Evolutionary conservation across 2,797 vertebrate genomes (phyloP), one percentile per base, ranked within the genome.

Genomic region (Petrocephalus sullivani): DNA sequence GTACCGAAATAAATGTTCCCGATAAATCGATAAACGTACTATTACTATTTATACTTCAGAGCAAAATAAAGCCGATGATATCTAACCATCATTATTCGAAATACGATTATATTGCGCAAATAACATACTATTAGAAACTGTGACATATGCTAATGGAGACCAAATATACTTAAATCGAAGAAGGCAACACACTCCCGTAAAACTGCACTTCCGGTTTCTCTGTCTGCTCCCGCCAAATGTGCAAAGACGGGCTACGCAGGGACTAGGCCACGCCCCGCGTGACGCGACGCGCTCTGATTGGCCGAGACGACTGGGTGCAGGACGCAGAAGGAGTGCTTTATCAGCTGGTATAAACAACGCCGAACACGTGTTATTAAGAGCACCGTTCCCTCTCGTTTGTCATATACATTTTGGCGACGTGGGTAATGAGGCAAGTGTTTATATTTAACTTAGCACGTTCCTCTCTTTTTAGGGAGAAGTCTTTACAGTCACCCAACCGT

Each of bases 211-310:
- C 14, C 58, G 2, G 2, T 19, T 21, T 51, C 90, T 93, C 92
- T 93, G 94, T 93, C 16, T 92, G 91, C 92, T 96, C 94, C 94
- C 96, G 95, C 96, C 75, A 81, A 81, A 81, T 49, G 95, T 93
- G 82, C 85, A 12, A 1, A 3, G 21, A 33, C 58, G 0, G 2
- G 16, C 0, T 0, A 81, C 94, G 94, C 96, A 93, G 92, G 95
- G 93, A 93, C 88, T 3, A 0, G 3, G 12, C 0, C 0, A 16
- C n/a, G 8, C 0, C 46, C 0, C 0, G 16, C 6, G 60, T 6
- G 0, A n/a, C 7, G 0, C 54, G 0, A 23, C 16, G 3, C 7
- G 41, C 46, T 87, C 0, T 87, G 89, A 95, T 95, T 96, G 95
- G 95, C 67, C 87, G 0, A 67, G 95, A 95, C 93, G 95, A 94